Conservation (phyloP, 37 sponge, comb jelly and placozoan genomes). For the Crambe crambe region DNA sequence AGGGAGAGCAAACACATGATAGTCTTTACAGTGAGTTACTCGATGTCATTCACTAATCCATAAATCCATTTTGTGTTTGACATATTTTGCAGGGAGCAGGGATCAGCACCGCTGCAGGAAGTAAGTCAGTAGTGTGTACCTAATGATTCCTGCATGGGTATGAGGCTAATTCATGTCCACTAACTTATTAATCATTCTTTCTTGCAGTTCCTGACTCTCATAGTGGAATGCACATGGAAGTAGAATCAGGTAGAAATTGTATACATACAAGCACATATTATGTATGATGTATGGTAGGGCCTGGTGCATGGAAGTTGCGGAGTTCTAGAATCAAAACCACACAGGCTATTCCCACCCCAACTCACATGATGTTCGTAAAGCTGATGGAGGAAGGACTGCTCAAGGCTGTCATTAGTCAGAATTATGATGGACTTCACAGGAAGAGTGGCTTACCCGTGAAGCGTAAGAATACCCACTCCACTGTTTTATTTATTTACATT, state of each 20-base stretch:
- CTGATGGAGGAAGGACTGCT: conserved; percentile 59
- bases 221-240: conserved; percentile 72
- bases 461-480: too few relatives aligned
- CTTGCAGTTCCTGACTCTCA: conserved; percentile 77
- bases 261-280: too few relatives aligned
- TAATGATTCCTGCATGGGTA: neutral
- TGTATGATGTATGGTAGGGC: conserved; percentile 22
- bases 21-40: conserved; percentile 70
- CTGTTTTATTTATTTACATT: too few relatives aligned
- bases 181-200: neutral
- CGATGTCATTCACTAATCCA: too few relatives aligned
- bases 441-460: conserved; percentile 68
- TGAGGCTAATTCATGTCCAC: too few relatives aligned
- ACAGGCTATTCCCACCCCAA: conserved; percentile 76
- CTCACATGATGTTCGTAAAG: conserved; percentile 80
- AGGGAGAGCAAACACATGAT: conserved; percentile 63
- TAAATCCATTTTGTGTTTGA: too few relatives aligned
- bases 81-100: conserved; percentile 90
- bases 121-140: conserved; percentile 35
- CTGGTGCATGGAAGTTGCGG: conserved; percentile 74
- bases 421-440: conserved; percentile 79
- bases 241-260: conserved; percentile 73
- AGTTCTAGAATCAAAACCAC: conserved; percentile 14
- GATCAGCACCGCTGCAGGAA: conserved; percentile 78
- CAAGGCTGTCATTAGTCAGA: conserved; percentile 69